These are phyloP conservation scores for Streblospio benedicti DNA, from an alignment of 1,140 invertebrate species.

Conservation along the genomic window DNA sequence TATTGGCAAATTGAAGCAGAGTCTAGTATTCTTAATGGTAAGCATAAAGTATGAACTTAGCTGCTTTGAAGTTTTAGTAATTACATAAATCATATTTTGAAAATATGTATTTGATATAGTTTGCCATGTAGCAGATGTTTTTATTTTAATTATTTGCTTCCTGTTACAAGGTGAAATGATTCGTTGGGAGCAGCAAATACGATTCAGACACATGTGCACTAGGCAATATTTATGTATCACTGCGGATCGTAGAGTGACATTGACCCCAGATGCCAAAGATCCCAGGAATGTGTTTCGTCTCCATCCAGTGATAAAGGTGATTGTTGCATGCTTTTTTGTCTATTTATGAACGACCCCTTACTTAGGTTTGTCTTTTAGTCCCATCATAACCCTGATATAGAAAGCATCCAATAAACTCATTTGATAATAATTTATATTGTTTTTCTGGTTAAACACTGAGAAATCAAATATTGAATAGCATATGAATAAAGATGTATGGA, in stretches of 20 bases:
- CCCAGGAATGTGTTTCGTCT: constrained; percentile 41
- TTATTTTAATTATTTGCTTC: neutral
- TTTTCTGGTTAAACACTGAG: too few species aligned
- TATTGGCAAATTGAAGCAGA: constrained; percentile 48
- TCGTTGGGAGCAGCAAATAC: constrained; percentile 43
- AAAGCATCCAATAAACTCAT: too few species aligned
- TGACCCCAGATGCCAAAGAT: constrained; percentile 34
- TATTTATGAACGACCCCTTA: neutral
- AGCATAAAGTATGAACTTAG: constrained; percentile 3
- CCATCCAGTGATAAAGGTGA: constrained; percentile 42
- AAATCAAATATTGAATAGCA: too few species aligned
- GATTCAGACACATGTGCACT: constrained; percentile 41
- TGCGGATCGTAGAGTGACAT: constrained; percentile 30
- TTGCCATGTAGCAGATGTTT: neutral
- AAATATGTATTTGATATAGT: neutral
- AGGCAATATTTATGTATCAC: constrained; percentile 38
- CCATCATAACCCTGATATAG: too few species aligned
- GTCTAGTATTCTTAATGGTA: constrained; percentile 42
- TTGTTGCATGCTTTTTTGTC: neutral
- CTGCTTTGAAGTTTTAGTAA: neutral
- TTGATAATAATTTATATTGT: too few species aligned
- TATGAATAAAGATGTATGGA: too few species aligned
- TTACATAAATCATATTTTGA: neutral
- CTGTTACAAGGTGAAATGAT: constrained; percentile 41
- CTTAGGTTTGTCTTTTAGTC: neutral